phyloP scores from a whole-genome alignment of 2,888 invertebrate species.

The Polydrusus tereticollis region DNA sequence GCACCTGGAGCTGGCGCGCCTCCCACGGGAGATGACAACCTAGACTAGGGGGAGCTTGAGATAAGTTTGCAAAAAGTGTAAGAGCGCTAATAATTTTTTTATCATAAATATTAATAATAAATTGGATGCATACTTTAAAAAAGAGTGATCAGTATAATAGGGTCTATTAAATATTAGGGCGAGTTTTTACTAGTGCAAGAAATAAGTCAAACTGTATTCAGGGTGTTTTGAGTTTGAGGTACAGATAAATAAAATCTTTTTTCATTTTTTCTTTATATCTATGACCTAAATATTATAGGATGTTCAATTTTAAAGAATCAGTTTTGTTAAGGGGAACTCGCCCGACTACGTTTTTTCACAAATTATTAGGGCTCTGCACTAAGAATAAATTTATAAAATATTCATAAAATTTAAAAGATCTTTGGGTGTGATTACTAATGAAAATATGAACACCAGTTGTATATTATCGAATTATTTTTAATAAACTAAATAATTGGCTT shows the following conservation, averaged over 20 bases:
- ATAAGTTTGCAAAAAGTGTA: not conserved
- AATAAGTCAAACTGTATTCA: not conserved
- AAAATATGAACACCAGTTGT: not conserved
- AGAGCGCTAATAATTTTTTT: not conserved
- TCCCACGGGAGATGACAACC: conserved; percentile 7
- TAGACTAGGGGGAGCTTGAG: conserved; percentile 6
- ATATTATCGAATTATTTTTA: not conserved
- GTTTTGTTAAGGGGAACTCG: not conserved
- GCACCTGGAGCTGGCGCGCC: not conserved
- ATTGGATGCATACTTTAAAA: too few relatives aligned
- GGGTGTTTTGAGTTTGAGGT: too few relatives aligned
- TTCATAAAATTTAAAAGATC: not conserved
- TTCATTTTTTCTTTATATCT: too few relatives aligned
- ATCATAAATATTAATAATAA: too few relatives aligned
- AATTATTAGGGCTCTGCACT: not conserved
- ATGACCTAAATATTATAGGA: too few relatives aligned
- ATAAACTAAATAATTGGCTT: not conserved
- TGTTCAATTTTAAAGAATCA: too few relatives aligned
- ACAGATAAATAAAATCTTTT: too few relatives aligned
- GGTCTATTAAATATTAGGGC: not conserved
- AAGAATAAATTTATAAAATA: not conserved
- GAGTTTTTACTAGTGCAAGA: not conserved
- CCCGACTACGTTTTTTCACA: not conserved
- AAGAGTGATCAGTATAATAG: too few relatives aligned
- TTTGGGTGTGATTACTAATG: not conserved